Percentiles rank a stretch among this genome's conserved stretches.
Evolutionary conservation across 2,797 vertebrate species (phyloP).

Genomic region (Typhlichthys eigenmanni): DNA sequence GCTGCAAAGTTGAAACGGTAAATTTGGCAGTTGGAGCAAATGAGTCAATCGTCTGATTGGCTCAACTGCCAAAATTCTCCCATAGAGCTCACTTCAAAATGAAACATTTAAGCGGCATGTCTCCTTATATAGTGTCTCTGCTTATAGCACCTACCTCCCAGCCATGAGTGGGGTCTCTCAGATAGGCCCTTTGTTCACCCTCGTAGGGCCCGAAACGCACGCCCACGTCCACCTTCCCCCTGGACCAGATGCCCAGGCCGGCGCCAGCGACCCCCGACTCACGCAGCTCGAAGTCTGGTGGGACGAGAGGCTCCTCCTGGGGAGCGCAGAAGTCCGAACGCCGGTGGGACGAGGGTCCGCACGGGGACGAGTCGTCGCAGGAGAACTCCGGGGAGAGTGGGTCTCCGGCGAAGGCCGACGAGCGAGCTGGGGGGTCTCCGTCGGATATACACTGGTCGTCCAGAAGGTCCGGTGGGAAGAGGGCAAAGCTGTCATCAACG

Average conservation of each 20-base stretch:
- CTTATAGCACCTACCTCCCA: constrained; percentile 86
- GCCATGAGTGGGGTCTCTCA: constrained; percentile 82
- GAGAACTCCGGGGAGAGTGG: constrained; percentile 82
- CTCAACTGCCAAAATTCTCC: too few relatives aligned
- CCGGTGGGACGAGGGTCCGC: constrained; percentile 80
- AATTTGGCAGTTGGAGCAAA: too few relatives aligned
- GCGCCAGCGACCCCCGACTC: constrained; percentile 82
- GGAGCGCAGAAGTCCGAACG: constrained; percentile 83
- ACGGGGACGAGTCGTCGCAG: constrained; percentile 82
- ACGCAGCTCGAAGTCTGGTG: constrained; percentile 90
- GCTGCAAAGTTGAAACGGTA: too few relatives aligned
- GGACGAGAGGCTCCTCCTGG: constrained; percentile 82
- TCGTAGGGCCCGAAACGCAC: constrained; percentile 92
- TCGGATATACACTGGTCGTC: constrained; percentile 80
- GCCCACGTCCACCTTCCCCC: constrained; percentile 86
- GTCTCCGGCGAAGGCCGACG: constrained; percentile 74
- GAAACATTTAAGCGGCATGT: too few relatives aligned
- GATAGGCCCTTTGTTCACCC: constrained; percentile 80
- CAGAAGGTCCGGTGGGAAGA: constrained; percentile 81
- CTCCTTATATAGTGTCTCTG: too few relatives aligned
- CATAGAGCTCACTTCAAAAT: too few relatives aligned
- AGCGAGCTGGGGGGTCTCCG: constrained; percentile 65
- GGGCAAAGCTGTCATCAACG: constrained; percentile 80
- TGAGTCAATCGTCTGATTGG: too few relatives aligned
- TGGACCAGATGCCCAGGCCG: constrained; percentile 91